Evolutionary conservation across 2,797 vertebrate species (phyloP).

Genomic region (Pantherophis vulpinus): DNA sequence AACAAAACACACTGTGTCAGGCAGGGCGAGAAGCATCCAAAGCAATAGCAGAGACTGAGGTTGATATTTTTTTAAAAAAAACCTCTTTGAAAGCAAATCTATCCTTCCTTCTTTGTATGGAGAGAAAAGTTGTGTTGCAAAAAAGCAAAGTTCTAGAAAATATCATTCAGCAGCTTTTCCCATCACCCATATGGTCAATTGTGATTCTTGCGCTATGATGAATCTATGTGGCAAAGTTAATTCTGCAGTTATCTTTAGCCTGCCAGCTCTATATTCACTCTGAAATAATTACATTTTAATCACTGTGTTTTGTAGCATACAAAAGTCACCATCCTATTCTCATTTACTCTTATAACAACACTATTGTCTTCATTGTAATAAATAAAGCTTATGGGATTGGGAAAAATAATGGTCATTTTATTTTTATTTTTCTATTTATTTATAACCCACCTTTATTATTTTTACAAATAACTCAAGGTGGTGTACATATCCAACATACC

Average conservation of each 20-base stretch:
- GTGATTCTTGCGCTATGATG: neutral
- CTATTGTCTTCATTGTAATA: neutral
- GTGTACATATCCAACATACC: neutral
- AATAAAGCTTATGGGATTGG: neutral
- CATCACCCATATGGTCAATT: neutral
- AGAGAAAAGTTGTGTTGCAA: neutral
- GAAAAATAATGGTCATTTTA: neutral
- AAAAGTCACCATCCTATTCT: neutral
- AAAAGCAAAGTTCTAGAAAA: constrained; percentile 9
- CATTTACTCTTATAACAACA: neutral
- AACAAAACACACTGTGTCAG: constrained; percentile 7
- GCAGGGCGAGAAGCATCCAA: constrained; percentile 26
- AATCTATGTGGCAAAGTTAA: neutral
- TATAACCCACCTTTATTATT: neutral
- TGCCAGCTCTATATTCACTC: neutral
- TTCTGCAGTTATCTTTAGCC: neutral
- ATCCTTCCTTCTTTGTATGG: neutral
- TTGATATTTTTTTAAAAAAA: neutral
- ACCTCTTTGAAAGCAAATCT: constrained; percentile 4
- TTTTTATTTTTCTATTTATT: neutral
- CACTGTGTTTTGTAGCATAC: neutral
- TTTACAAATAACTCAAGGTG: neutral
- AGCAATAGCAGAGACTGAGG: neutral
- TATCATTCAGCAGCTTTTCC: neutral
- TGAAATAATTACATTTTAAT: neutral